Percentiles rank a stretch among this genome's conserved stretches.
phyloP scores from a whole-genome alignment of 1,140 invertebrate species.

The Lucilia cuprina region DNA sequence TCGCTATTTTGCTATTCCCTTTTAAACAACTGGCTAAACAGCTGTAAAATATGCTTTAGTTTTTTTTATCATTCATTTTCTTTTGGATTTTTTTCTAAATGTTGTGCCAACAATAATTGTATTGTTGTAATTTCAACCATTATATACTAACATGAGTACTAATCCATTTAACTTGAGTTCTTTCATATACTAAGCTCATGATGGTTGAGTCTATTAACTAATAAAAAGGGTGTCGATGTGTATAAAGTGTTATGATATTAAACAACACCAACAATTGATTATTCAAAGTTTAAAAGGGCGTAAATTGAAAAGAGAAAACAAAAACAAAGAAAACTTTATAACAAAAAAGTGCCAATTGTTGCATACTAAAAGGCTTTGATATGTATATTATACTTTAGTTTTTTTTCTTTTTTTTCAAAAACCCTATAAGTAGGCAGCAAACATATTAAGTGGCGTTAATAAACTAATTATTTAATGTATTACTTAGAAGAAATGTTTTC shows the following conservation, averaged over 20 bases:
- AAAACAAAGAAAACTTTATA: neutral
- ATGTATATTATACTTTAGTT: neutral
- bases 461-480: no score
- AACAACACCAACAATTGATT: neutral
- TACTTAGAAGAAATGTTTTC: no score
- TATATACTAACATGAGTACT: neutral
- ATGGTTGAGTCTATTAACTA: neutral
- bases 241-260: neutral
- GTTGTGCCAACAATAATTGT: neutral
- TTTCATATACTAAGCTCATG: neutral
- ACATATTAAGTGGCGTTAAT: no score
- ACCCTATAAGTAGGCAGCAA: neutral
- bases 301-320: neutral
- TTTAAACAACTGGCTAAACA: neutral
- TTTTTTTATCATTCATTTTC: neutral
- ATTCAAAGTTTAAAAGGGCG: conserved; percentile 11
- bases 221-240: no score
- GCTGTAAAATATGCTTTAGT: neutral
- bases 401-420: no score
- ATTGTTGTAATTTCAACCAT: neutral
- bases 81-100: neutral
- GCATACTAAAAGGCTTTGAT: neutral
- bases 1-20: neutral
- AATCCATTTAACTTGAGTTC: conserved; percentile 7
- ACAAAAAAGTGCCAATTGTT: neutral